Base-by-base conservation (phyloP, 1,140 invertebrate genomes). In the Atta colombica region DNA sequence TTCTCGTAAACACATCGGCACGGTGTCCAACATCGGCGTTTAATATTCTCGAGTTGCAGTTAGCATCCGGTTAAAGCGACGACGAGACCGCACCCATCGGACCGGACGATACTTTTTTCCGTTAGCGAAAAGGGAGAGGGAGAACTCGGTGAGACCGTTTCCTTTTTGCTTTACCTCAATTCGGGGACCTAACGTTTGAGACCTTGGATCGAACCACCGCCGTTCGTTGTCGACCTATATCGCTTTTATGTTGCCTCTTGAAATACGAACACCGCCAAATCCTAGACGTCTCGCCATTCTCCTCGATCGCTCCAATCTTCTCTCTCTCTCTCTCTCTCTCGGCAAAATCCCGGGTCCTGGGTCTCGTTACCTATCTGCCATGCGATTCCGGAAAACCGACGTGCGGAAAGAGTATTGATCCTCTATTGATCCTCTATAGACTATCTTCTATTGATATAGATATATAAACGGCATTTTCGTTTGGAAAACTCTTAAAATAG, bases 21-120 rank as follows among this genome's bases (percentile, higher is more conserved):
- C 85, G 58, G 80, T 86, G 60, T 77, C 16, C 75, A 77, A 61
- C 61, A 51, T 80, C n/a, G 88, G 81, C 91, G 91, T 93, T 94
- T 94, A 93, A 92, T 94, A 94, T 94, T 94, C 94, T 91, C 87
- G 84, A 87, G 92, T 91, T 93, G 93, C 92, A 92, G 90, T 92
- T 91, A 90, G 92, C 93, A 94, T 94, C 93, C 93, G 94, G 94
- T 93, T 93, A 92, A 92, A 81, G 49, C 65, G 65, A 88, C 86
- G 90, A 87, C 91, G 89, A 85, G 89, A 89, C 93, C 92, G 92
- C 89, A 90, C 93, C 92, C 92, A 92, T 87, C 90, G 80, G 60
- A 66, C 51, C 45, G 77, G 61, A 71, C 89, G 78, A 68, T 85
- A 39, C 74, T 86, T 84, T 77, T 81, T 82, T 85, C 81, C 60